Evolutionary conservation across 2,113 vertebrate species (phyloP), one percentile per base, ranked within the genome.

Genomic region (Eolophus roseicapilla): DNA sequence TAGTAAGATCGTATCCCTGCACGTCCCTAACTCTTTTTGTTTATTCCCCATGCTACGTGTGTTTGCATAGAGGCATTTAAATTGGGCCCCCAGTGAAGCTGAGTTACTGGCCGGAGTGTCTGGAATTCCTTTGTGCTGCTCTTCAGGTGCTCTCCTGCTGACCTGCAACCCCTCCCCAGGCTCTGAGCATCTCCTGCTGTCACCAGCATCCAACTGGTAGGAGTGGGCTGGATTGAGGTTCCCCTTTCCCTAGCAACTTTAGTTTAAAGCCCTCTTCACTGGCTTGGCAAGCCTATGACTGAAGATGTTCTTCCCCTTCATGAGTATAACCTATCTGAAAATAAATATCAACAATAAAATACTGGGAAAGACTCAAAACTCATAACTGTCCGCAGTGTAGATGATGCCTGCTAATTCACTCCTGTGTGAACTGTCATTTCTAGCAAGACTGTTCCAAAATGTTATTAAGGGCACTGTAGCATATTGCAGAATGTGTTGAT

Each of bases 381-480:
- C 17, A 0, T 88, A 92, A 65, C 88, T 76, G 31, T 87, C 77
- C 73, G 52, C 35, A 43, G 15, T 69, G 35, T 77, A 82, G 86
- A 78, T 85, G 90, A 88, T 90, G 73, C 76, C 82, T 92, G 86
- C 53, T 95, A 96, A 95, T 96, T 96, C 84, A 93, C 2, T 92
- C 63, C 73, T 90, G 65, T 75, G 53, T 94, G 75, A 96, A 95
- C 86, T 65, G 77, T 65, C 80, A 84, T 83, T 91, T 92, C 80
- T 75, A 94, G 73, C 6, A 2, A 96, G 73, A n/a, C 80, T 92
- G 73, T 85, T 96, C 94, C 92, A 97, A 96, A 96, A 82, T 80
- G 69, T 97, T 96, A 95, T 79, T 97, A 96, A 93, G 95, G 93
- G 82, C 93, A 96, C 73, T 96, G 93, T 86, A 93, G 92, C 97